A percentile compares a stretch with the other conserved stretches of the same genome.
phyloP scores from a whole-genome alignment of 2,113 vertebrate species.

The Crocuta crocuta region DNA sequence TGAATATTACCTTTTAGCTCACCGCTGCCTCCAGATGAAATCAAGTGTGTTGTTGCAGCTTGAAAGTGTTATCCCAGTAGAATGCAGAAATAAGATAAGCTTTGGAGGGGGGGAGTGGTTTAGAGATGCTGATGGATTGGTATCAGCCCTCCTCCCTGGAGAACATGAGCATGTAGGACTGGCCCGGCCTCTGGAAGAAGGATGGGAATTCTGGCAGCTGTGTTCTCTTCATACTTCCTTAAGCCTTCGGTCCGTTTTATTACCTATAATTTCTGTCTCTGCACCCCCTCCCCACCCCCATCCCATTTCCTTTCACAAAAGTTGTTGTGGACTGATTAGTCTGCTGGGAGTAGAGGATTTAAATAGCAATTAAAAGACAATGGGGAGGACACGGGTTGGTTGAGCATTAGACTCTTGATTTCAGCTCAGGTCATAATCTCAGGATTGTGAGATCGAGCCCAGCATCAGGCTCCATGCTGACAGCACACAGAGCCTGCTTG shows the following conservation, averaged over 20 bases:
- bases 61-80: background rate
- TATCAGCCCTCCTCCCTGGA: background rate
- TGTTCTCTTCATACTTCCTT: background rate
- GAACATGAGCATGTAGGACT: background rate
- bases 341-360: slow-evolving; percentile 27
- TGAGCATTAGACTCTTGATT: background rate
- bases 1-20: background rate
- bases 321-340: slow-evolving; percentile 9
- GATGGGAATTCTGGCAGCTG: background rate
- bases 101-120: background rate
- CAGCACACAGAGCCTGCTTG: background rate
- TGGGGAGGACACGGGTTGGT: background rate
- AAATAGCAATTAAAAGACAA: slow-evolving; percentile 28
- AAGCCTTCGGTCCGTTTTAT: background rate
- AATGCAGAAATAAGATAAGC: background rate
- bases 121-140: background rate
- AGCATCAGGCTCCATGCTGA: background rate
- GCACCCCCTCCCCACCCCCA: background rate
- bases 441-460: background rate
- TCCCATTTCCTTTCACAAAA: background rate
- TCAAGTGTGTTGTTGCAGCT: background rate
- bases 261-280: background rate
- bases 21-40: background rate
- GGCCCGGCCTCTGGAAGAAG: background rate
- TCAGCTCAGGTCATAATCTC: background rate